Base-by-base conservation (phyloP, 2,888 invertebrate species). In the Entomobrya multifasciata region DNA sequence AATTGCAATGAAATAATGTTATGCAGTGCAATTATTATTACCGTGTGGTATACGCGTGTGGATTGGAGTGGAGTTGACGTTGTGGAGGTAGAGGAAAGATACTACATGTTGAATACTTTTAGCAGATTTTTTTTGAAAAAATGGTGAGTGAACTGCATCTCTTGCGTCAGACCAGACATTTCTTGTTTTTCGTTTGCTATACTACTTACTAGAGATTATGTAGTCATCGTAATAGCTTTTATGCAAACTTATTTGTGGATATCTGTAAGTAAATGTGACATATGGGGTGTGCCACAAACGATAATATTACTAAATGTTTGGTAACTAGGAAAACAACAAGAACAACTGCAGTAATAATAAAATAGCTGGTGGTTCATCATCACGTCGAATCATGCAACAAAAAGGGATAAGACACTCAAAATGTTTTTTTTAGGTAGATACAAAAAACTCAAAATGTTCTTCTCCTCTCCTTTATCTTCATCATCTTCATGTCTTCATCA, bases 91-190 rank as follows among this genome's bases (percentile, higher is more conserved):
- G 13, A 77, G 20, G 55, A n/a, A 60, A 77, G 41, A 60, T n/a
- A n/a, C n/a, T n/a, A n/a, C n/a, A n/a, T n/a, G n/a, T n/a, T n/a
- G n/a, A n/a, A n/a, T n/a, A n/a, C n/a, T n/a, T n/a, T n/a, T n/a
- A n/a, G n/a, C n/a, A 20, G 20, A 57, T 25, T 47, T 52, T 15
- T 76, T 55, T 57, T n/a, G n/a, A n/a, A 20, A 22, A 22, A 60
- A 60, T 20, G 44, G 44, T 41, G 41, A 41, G 41, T 60, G 41
- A 77, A 44, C 44, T 57, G 25, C 77, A 77, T 77, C 57, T 57
- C 57, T 77, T 77, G 77, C 77, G 77, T 77, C 60, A 77, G 77
- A 20, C 52, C 25, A 57, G 25, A n/a, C 25, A 25, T 55, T 30
- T 52, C 74, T 67, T n/a, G n/a, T 25, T 25, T 57, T 5, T 20